Base-by-base conservation (phyloP, 2,797 vertebrate genomes). In the Micropoecilia bifurca region DNA sequence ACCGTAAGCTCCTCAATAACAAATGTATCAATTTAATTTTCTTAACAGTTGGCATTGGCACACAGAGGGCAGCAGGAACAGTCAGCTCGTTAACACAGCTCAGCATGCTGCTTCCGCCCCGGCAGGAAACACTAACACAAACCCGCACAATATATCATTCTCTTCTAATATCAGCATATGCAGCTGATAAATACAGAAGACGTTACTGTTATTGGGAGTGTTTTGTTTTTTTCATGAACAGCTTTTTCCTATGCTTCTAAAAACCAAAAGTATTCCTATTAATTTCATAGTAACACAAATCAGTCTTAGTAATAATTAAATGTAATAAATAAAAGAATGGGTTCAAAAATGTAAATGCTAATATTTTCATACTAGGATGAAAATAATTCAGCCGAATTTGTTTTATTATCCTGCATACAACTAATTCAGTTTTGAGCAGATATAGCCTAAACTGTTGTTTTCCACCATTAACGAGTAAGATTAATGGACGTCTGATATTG, bases 11-110 rank as follows among this genome's bases (percentile, higher is more conserved):
- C 30, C 73, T 46, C 59, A 59, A 43, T 74, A 74, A 76, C 71
- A 77, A 85, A 85, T 22, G 18, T 79, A 36, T 71, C 46, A 50
- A 41, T 79, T 82, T 74, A 63, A 81, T 85, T 79, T 76, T 57
- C 76, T 43, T 78, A 61, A 76, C 71, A 74, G 71, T 55, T 76
- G 71, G 74, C 46, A 74, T 74, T 74, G 76, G 28, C 61, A 81
- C 76, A 76, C n/a, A 73, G 30, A 72, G 22, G 76, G 48, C 80
- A 78, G 76, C 72, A 78, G 75, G 63, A 82, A 69, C 63, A 46
- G 72, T 78, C 61, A 74, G 80, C 69, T 74, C 57, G 46, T 46
- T 74, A 59, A 81, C 74, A 43, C 36, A 61, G 71, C 80, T 61
- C 61, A 76, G 77, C 47, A 73, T 4, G 69, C 47, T 57, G 57